A percentile compares a stretch with the other conserved stretches of the same genome.
phyloP scores from a whole-genome alignment of 2,113 vertebrate species.

The Promerops cafer region DNA sequence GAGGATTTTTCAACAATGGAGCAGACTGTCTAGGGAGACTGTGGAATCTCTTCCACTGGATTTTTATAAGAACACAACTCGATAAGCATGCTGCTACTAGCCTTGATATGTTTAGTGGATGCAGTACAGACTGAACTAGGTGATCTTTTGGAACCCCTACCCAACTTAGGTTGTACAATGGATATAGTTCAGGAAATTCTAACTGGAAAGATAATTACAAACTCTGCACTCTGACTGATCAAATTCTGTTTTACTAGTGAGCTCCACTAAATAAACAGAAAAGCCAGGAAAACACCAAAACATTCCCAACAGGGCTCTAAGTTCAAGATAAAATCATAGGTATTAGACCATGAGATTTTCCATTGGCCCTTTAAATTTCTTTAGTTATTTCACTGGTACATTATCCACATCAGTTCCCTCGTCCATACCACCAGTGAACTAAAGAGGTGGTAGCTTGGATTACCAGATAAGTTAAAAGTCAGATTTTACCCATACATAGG shows the following conservation, averaged over 20 bases:
- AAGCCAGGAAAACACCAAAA: neutral
- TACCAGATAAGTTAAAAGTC: neutral
- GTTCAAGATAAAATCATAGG: neutral
- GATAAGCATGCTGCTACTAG: neutral
- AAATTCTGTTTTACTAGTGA: neutral
- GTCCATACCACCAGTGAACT: neutral
- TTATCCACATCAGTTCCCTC: neutral
- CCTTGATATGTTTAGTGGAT: neutral
- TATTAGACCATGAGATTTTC: neutral
- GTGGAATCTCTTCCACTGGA: neutral
- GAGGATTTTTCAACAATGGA: neutral
- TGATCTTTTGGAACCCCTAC: neutral
- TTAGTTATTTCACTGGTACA: neutral
- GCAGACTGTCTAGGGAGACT: neutral
- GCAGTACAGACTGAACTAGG: neutral
- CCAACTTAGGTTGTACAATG: neutral
- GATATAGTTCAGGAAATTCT: neutral
- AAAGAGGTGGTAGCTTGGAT: neutral
- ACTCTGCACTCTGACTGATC: neutral
- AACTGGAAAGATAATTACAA: neutral
- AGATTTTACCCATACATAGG: neutral
- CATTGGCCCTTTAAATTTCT: neutral
- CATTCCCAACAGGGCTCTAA: neutral
- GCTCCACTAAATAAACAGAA: neutral
- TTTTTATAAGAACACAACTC: neutral